Conservation (phyloP, 2,113 vertebrate species). For the cattle (Bos taurus) region ARS-UCD2.0 NC_037331.1:8763501-8764000, state of each 20-base stretch:
- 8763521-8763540: conserved; percentile 61
- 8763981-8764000: neutral
- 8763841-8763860: conserved; percentile 27
- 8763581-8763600: conserved; percentile 59
- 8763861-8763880: neutral
- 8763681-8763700: conserved; percentile 65
- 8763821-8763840: conserved; percentile 23
- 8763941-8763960: conserved; percentile 21
- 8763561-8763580: conserved; percentile 71
- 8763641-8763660: conserved; percentile 38
- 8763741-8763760: conserved; percentile 76
- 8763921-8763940: neutral
- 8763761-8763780: conserved; percentile 71
- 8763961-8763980: neutral
- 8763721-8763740: conserved; percentile 61
- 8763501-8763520: conserved; percentile 60
- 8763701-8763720: conserved; percentile 71
- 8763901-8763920: conserved; percentile 45
- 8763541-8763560: conserved; percentile 48
- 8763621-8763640: conserved; percentile 18
- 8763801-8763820: conserved; percentile 62
- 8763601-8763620: neutral
- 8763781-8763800: conserved; percentile 57
- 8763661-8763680: conserved; percentile 59
- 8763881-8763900: conserved; percentile 1